These are phyloP conservation scores for Phyllotis vaccarum DNA, from an alignment of 2,797 vertebrate genomes.

Conservation along the genomic window DNA sequence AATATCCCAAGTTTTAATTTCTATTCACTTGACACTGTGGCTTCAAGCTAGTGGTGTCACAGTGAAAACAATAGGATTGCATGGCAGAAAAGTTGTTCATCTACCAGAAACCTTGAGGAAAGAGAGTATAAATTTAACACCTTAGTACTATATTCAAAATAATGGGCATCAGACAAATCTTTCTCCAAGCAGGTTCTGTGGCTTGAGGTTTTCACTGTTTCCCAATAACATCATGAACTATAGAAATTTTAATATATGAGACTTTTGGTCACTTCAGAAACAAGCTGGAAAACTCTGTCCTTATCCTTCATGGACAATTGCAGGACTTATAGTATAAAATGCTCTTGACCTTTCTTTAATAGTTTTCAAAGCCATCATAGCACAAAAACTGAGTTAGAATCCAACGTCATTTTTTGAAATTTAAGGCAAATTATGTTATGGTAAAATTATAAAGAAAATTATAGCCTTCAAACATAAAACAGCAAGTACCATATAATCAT, in stretches of 20 bases:
- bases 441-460: background rate
- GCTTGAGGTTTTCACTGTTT: background rate
- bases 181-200: background rate
- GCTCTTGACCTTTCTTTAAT: background rate
- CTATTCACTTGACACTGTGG: background rate
- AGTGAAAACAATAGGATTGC: no score
- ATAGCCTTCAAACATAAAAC: background rate
- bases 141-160: background rate
- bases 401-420: background rate
- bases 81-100: no score
- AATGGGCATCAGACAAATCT: background rate
- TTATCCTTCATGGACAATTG: background rate
- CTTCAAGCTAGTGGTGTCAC: background rate
- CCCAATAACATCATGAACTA: background rate
- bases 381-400: background rate
- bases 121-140: background rate
- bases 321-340: background rate
- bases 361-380: background rate
- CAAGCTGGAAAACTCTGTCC: background rate
- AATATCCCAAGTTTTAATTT: no score
- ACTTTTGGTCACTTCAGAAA: background rate
- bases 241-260: background rate
- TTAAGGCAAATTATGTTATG: background rate
- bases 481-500: background rate
- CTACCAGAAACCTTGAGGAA: background rate